Evolutionary conservation across 1,140 invertebrate genomes (phyloP), one percentile per base, ranked within the genome.

Genomic region (Bombus pyrosoma): DNA sequence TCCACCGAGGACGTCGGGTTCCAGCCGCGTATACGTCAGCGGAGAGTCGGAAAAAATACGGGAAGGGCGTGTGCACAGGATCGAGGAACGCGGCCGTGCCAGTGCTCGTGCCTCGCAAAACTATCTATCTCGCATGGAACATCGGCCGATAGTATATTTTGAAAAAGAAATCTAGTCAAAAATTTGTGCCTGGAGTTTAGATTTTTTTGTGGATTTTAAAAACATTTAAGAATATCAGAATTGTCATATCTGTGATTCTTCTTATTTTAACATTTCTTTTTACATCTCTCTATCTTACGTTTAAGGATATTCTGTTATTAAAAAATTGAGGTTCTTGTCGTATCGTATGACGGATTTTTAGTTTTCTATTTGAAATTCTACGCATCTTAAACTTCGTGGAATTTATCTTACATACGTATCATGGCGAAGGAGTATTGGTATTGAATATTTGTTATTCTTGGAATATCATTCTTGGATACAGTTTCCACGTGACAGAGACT

Each of bases 1-100:
- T 85, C 84, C 84, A 81, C 37, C 79, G 84, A 85, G 84, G 78
- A 81, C 84, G 79, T 85, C 84, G 78, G 69, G 84, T 81, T 81
- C 43, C 84, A 85, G 79, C 84, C 28, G 79, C 32, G 78, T 57
- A 9, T 75, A 85, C 78, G 84, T 81, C 79, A 74, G 22, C 32
- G 3, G 41, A 53, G 3, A 4, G 12, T 15, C 8, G 34, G 37
- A 75, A 81, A 74, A 75, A 72, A 68, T 75, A 81, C 73, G 84
- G 32, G 71, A 85, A 80, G 76, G 83, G 83, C 83, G 83, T 85
- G 83, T 80, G 37, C 83, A 5, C 77, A 53, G 83, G 83, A 79
- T 84, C 83, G 41, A 71, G 76, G 83, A 79, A 84, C 83, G 76
- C 53, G 73, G 81, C 18, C 13, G 32, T 43, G 47, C 75, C 37